Percentiles rank a stretch among this genome's conserved stretches.
phyloP scores from a whole-genome alignment of 2,888 invertebrate genomes.

The Chesias legatella region DNA sequence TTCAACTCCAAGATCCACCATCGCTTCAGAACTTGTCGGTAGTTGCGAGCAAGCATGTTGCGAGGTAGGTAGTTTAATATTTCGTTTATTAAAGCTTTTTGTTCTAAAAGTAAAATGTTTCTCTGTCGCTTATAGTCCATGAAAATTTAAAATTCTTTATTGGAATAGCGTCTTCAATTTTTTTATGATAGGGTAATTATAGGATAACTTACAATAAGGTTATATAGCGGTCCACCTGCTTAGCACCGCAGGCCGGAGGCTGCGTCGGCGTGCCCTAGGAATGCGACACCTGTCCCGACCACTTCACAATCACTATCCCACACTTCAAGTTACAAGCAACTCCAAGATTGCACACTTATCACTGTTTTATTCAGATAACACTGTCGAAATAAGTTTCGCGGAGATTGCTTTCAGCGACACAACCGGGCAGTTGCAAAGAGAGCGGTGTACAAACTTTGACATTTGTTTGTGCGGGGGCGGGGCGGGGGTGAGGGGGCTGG shows the following conservation, averaged over 20 bases:
- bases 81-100: too few species aligned
- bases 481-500: conserved; percentile 31
- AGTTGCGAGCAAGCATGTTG: too few species aligned
- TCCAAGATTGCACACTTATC: conserved; percentile 23
- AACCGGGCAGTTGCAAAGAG: conserved; percentile 36
- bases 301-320: conserved; percentile 60
- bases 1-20: too few species aligned
- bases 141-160: too few species aligned
- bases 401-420: conserved; percentile 27
- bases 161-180: too few species aligned
- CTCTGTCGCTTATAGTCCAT: too few species aligned
- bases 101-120: too few species aligned
- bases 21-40: too few species aligned
- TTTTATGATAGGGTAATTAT: too few species aligned
- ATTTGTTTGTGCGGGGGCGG: conserved; percentile 28
- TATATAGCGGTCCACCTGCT: conserved; percentile 62
- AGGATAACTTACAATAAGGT: conserved; percentile 38
- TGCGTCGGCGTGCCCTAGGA: conserved; percentile 64
- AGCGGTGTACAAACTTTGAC: conserved; percentile 62
- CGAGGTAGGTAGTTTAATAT: too few species aligned
- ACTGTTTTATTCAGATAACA: conserved; percentile 29
- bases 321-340: conserved; percentile 28
- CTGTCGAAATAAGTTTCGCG: conserved; percentile 62
- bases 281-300: conserved; percentile 71
- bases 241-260: conserved; percentile 51